A percentile compares a stretch with the other conserved stretches of the same genome.
Conservation (phyloP, 2,113 vertebrate species). For the Neoarius graeffei region DNA sequence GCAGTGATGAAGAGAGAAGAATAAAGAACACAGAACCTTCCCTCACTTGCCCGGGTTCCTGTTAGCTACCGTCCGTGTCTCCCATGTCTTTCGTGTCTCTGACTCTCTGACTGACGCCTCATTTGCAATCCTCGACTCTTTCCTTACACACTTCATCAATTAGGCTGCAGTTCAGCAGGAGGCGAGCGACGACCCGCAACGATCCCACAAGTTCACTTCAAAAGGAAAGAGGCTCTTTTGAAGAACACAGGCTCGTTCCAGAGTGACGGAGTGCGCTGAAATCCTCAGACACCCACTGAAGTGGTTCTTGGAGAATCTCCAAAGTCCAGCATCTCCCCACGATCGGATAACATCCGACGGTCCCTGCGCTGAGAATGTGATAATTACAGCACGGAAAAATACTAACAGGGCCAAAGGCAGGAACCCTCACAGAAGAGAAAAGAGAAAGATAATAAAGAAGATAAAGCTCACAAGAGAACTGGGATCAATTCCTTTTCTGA, state of each 20-base stretch:
- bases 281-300: slow-evolving; percentile 75
- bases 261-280: slow-evolving; percentile 69
- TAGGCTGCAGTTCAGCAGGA: slow-evolving; percentile 59
- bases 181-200: slow-evolving; percentile 61
- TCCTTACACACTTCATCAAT: slow-evolving; percentile 76
- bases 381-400: slow-evolving; percentile 37
- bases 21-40: slow-evolving; percentile 5
- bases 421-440: background rate
- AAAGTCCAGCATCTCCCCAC: slow-evolving; percentile 63
- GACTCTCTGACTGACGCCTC: slow-evolving; percentile 71
- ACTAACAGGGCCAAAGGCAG: slow-evolving; percentile 26
- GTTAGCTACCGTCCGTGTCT: slow-evolving; percentile 56
- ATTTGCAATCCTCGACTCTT: slow-evolving; percentile 70
- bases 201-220: slow-evolving; percentile 75
- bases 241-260: slow-evolving; percentile 72
- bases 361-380: slow-evolving; percentile 24
- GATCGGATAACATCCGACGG: slow-evolving; percentile 60
- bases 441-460: background rate
- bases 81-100: slow-evolving; percentile 52
- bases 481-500: background rate
- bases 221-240: slow-evolving; percentile 72
- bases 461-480: background rate
- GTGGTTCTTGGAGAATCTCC: slow-evolving; percentile 70
- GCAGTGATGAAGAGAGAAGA: background rate
- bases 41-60: background rate